phyloP scores from a whole-genome alignment of 2,888 invertebrate species.

The Ditula angustiorana region DNA sequence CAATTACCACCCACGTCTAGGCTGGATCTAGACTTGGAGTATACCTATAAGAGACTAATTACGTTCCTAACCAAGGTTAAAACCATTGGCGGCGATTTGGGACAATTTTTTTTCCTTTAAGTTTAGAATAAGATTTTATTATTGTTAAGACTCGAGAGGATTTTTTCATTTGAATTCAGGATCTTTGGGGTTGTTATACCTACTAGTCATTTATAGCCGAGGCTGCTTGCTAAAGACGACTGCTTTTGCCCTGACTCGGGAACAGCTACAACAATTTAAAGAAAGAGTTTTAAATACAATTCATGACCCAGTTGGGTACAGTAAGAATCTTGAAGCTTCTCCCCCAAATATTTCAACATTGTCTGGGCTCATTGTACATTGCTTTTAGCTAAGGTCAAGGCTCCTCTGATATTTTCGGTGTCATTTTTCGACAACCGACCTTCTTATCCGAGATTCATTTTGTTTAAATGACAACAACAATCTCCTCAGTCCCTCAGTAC shows the following conservation, averaged over 20 bases:
- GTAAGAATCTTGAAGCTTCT: not conserved
- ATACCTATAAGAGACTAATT: not conserved
- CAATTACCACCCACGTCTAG: slow-evolving; percentile 18
- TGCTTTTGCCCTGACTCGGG: no score
- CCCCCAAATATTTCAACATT: not conserved
- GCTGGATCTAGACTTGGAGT: not conserved
- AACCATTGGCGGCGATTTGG: no score
- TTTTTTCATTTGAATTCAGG: no score
- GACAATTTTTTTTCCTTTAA: not conserved
- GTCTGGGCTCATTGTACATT: not conserved
- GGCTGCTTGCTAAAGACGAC: no score
- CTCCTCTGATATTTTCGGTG: slow-evolving; percentile 15
- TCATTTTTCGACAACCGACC: slow-evolving; percentile 18
- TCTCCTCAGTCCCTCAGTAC: no score
- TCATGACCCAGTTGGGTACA: no score
- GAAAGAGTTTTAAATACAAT: no score
- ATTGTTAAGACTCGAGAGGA: no score
- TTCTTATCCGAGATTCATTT: slow-evolving; percentile 15
- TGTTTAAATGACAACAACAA: slow-evolving; percentile 6
- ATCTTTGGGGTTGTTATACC: no score
- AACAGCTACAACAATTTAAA: no score
- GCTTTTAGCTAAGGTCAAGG: slow-evolving; percentile 21
- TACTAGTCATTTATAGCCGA: no score
- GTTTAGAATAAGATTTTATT: no score
- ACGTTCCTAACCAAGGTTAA: not conserved